These are phyloP conservation scores for Oncorhynchus nerka DNA, from an alignment of 2,113 vertebrate species.

Conservation along the genomic window DNA sequence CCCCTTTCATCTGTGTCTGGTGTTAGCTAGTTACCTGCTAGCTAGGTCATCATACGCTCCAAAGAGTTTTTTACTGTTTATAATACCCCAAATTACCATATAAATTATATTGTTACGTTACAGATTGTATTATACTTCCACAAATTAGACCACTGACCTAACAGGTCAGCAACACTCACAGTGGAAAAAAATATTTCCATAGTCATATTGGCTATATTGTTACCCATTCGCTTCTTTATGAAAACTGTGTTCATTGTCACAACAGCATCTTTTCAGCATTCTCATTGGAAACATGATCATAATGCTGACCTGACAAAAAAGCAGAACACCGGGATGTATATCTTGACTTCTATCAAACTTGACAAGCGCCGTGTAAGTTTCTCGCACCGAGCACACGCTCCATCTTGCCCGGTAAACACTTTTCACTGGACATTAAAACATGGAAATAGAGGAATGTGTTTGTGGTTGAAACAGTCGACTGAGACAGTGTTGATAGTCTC, in stretches of 20 bases:
- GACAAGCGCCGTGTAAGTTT: background rate
- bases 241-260: background rate
- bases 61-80: too few species aligned
- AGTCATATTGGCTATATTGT: background rate
- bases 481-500: constrained; percentile 54
- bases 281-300: background rate
- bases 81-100: too few species aligned
- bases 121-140: background rate
- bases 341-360: background rate
- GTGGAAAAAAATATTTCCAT: background rate
- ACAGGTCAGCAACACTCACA: background rate
- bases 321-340: background rate
- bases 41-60: too few species aligned
- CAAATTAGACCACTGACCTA: constrained; percentile 5
- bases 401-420: constrained; percentile 27
- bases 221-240: background rate
- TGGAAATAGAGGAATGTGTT: constrained; percentile 40
- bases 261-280: background rate
- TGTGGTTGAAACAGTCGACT: constrained; percentile 46
- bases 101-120: background rate
- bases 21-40: too few species aligned
- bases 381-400: constrained; percentile 11
- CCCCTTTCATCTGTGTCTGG: too few species aligned
- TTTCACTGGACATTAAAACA: constrained; percentile 43
- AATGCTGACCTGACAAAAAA: background rate